phyloP scores from a whole-genome alignment of 2,888 invertebrate species.

The Aproaerema taeniolella region DNA sequence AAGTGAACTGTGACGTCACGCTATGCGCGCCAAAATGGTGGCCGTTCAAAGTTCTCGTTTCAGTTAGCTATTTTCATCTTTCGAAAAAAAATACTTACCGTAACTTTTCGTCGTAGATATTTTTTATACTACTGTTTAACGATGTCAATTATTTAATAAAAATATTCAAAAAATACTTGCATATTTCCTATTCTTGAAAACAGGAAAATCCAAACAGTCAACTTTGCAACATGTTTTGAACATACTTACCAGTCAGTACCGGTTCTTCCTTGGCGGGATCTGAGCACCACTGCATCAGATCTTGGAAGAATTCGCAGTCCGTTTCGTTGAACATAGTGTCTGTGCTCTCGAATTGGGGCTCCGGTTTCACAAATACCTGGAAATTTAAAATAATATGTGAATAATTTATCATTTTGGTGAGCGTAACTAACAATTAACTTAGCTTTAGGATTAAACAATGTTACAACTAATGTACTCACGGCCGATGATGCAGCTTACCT shows the following conservation, averaged over 20 bases:
- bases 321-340: constrained; percentile 65
- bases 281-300: constrained; percentile 80
- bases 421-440: constrained; percentile 43
- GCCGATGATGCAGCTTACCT: constrained; percentile 53
- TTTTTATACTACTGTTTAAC: too few species aligned
- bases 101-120: too few species aligned
- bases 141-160: too few species aligned
- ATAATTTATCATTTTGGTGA: constrained; percentile 24
- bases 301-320: constrained; percentile 84
- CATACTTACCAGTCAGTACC: constrained; percentile 59
- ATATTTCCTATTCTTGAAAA: too few species aligned
- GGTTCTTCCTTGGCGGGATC: constrained; percentile 69
- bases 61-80: too few species aligned
- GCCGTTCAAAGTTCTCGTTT: too few species aligned
- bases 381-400: constrained; percentile 46
- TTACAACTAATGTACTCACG: constrained; percentile 52
- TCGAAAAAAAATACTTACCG: too few species aligned
- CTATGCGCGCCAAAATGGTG: too few species aligned
- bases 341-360: constrained; percentile 53
- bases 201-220: too few species aligned
- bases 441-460: constrained; percentile 29
- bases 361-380: constrained; percentile 68
- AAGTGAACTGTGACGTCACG: too few species aligned
- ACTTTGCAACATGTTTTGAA: background rate
- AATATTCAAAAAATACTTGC: too few species aligned